These are phyloP conservation scores for Sternarchorhynchus goeldii DNA, from an alignment of 2,797 vertebrate species.

Conservation along the genomic window DNA sequence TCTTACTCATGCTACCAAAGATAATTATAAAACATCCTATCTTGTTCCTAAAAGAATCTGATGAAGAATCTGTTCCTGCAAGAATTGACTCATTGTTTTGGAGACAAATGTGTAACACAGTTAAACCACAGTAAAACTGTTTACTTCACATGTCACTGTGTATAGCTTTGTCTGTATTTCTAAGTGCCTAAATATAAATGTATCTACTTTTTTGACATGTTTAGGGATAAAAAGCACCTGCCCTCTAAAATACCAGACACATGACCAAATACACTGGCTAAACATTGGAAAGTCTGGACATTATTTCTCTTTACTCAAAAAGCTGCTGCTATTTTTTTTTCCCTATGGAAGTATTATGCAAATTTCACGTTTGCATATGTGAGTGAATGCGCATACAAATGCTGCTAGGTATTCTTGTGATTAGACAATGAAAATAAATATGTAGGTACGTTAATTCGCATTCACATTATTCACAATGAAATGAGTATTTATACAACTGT, in stretches of 20 bases:
- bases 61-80: too few relatives aligned
- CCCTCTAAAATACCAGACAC: background rate
- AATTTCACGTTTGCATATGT: background rate
- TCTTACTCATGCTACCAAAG: too few relatives aligned
- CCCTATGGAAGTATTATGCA: too few relatives aligned
- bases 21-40: too few relatives aligned
- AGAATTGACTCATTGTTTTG: background rate
- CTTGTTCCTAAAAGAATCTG: too few relatives aligned
- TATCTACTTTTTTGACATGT: background rate
- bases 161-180: background rate
- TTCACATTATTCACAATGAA: slow-evolving; percentile 3
- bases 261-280: too few relatives aligned
- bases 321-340: too few relatives aligned
- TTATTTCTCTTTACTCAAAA: too few relatives aligned
- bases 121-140: background rate
- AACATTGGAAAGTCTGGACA: too few relatives aligned
- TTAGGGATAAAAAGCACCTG: background rate
- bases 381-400: too few relatives aligned
- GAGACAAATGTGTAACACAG: background rate
- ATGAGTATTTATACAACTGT: background rate
- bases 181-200: too few relatives aligned
- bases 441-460: background rate
- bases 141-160: slow-evolving; percentile 6
- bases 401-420: too few relatives aligned
- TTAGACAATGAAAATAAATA: background rate